Base-by-base conservation (phyloP, 2,888 invertebrate genomes). In the Dorcus parallelipipedus region DNA sequence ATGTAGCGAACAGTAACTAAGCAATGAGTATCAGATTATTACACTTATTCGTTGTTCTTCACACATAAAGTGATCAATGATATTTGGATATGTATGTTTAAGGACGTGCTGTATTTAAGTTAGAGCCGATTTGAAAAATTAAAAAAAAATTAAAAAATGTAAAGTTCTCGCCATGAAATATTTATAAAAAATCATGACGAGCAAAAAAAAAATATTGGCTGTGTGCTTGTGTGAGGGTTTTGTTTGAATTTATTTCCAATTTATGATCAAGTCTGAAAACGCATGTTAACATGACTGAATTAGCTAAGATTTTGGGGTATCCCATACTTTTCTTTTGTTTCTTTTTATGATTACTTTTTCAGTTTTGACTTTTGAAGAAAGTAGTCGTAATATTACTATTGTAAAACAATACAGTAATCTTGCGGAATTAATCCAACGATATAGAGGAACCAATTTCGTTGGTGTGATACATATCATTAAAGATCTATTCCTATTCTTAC, bases 171-270 rank as follows among this genome's bases (percentile, higher is more conserved):
- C 38, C 23, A 14, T 60, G 71, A 66, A 69, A 69, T 65, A 72
- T 72, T 72, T 73, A 69, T 73, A 70, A 72, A 71, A 69, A 71
- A 51, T 63, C 66, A 60, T 52, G 49, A 54, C 54, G 53, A 50
- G 61, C 57, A 38, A 58, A 63, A 65, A 67, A 69, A 66, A 66
- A 69, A 66, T 68, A 67, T 69, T 71, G 65, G 65, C 49, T 52
- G 49, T 52, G 50, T 59, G 41, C 47, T 43, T 50, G 47, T 61
- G 41, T 52, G 14, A 45, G 17, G 39, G 39, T 39, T 7, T 55
- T 26, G 33, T 53, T 47, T 40, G 52, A 10, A 9, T 38, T 10
- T 26, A 33, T 50, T 50, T 26, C 10, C 17, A 38, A 14, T 41
- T 50, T 50, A 38, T 38, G 33, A 33, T 9, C 20, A 9, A 17